Percentiles rank a stretch among this genome's conserved stretches.
phyloP scores from a whole-genome alignment of 2,113 vertebrate genomes.

The Labeo catla region DNA sequence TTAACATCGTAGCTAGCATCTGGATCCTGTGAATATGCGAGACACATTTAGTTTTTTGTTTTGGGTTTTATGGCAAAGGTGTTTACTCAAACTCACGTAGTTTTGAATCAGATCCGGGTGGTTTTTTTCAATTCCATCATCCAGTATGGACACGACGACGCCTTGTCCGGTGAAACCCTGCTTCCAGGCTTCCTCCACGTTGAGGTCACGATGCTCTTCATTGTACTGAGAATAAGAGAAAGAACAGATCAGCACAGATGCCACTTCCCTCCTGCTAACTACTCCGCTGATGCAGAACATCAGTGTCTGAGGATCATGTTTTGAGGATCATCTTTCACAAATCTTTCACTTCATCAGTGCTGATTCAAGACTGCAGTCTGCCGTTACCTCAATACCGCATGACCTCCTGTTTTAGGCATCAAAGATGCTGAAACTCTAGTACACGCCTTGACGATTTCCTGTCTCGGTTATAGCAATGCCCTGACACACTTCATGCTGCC shows the following conservation, averaged over 20 bases:
- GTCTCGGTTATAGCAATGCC: background rate
- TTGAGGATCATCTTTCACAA: background rate
- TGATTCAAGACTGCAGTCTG: background rate
- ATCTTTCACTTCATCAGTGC: constrained; percentile 17
- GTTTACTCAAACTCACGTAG: constrained; percentile 83
- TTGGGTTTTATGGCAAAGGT: background rate
- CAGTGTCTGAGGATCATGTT: background rate
- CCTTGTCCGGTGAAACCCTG: constrained; percentile 91
- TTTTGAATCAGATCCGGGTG: constrained; percentile 93
- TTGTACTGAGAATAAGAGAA: constrained; percentile 79
- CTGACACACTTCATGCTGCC: background rate
- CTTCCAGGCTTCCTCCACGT: constrained; percentile 91
- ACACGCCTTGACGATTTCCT: background rate
- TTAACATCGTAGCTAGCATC: constrained; percentile 98
- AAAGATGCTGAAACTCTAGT: constrained; percentile 1
- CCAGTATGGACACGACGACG: constrained; percentile 95
- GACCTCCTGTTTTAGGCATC: background rate
- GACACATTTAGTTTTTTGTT: background rate
- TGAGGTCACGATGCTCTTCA: constrained; percentile 86
- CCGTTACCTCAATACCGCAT: background rate
- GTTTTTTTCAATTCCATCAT: constrained; percentile 98
- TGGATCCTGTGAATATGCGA: constrained; percentile 69
- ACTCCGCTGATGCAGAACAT: background rate
- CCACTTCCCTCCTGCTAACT: background rate
- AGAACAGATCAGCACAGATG: constrained; percentile 30